Evolutionary conservation across 2,888 invertebrate genomes (phyloP), one percentile per base, ranked within the genome.

Genomic region (Coleophora deauratella): DNA sequence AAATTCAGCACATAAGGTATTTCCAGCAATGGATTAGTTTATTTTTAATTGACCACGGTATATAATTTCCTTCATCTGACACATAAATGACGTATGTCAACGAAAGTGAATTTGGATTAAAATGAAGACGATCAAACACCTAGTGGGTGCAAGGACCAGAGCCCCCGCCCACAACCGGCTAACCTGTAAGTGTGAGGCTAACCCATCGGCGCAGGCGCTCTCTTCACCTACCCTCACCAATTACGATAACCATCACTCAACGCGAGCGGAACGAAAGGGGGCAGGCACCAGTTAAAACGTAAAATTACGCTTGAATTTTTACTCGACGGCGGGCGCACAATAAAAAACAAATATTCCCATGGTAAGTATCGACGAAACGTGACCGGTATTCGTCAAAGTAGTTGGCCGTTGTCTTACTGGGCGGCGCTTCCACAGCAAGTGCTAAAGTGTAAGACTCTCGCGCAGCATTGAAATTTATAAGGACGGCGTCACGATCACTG

Each of bases 261-360:
- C 77, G 80, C 80, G 74, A 82, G 82, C 81, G 84, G 82, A 84
- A 84, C 84, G 82, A 84, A 84, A 85, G 76, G 74, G 82, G 84
- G 84, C 81, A 81, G 82, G 76, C 74, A 80, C 80, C 72, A 66
- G 76, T 77, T 82, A 78, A 82, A 82, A 82, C 80, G 76, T 84
- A 77, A 82, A 84, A 85, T 84, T 85, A 84, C 81, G 74, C 82
- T 81, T 82, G 67, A 76, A 82, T 81, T 82, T 85, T 84, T 76
- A 79, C 73, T 76, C 75, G 72, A 67, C 76, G 72, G 64, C 78
- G 71, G 69, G 72, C 81, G 67, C 67, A 74, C 75, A 78, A 79
- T 75, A 84, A 84, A 84, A 85, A 85, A 84, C 84, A 84, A 85
- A 85, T 84, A 85, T 82, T 84, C 85, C 82, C 85, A 84, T 84